These are phyloP conservation scores for Ecliptopera silaceata DNA, from an alignment of 2,888 invertebrate genomes.

Conservation along the genomic window DNA sequence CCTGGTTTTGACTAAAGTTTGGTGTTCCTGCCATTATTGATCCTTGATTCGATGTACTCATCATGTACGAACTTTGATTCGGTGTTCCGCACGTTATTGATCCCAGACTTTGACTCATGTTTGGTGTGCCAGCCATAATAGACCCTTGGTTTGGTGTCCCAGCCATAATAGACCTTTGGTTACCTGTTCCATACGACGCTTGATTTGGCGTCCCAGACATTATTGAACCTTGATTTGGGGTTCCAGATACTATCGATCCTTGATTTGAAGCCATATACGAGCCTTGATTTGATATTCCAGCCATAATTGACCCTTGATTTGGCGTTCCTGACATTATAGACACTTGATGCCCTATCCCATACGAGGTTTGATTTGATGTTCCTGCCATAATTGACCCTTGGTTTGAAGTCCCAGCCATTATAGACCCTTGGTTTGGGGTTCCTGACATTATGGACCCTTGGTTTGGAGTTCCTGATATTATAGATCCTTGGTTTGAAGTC, in stretches of 20 bases:
- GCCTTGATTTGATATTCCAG: constrained; percentile 4
- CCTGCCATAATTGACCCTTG: background rate
- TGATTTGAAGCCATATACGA: constrained; percentile 1
- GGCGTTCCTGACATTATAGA: constrained; percentile 25
- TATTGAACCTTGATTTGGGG: constrained; percentile 3
- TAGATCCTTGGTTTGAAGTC: constrained; percentile 18
- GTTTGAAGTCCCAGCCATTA: background rate
- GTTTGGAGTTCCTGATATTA: constrained; percentile 16
- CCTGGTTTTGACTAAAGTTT: constrained; percentile 28
- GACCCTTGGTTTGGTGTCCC: background rate
- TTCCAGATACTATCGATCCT: background rate
- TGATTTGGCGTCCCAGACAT: constrained; percentile 12
- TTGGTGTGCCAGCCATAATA: background rate
- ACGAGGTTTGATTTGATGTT: no score
- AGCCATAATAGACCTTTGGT: background rate
- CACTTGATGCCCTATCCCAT: no score
- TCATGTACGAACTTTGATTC: background rate
- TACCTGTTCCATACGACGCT: background rate
- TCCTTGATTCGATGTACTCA: background rate
- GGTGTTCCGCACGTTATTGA: background rate
- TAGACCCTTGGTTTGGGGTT: background rate
- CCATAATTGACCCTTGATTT: constrained; percentile 9
- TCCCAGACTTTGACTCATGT: background rate
- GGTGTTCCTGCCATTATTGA: background rate
- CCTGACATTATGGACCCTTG: constrained; percentile 18